Base-by-base conservation (phyloP, 2,888 invertebrate genomes). In the Choristoneura rosaceana region DNA sequence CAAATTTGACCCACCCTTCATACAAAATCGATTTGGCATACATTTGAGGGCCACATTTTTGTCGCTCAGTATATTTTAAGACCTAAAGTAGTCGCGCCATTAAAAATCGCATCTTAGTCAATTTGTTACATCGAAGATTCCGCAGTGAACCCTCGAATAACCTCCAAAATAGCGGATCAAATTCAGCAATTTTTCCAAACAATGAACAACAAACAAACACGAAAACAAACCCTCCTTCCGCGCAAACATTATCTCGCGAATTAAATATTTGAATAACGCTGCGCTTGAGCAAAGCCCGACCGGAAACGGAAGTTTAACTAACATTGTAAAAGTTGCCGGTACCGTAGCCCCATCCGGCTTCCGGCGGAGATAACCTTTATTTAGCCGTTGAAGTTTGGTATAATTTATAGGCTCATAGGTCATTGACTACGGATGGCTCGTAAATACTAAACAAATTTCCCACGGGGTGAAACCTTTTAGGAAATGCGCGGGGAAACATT, bases 291-390 rank as follows among this genome's bases (percentile, higher is more conserved):
- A 58, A 45, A 45, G 61, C 34, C 15, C 50, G 8, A 43, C 71
- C 71, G 71, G 66, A 71, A 66, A 38, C 67, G 67, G 71, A 71
- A 59, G 67, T 71, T 55, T 55, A 55, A 71, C 67, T 67, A 71
- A 71, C 47, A 65, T 67, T 71, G 58, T 71, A 62, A 67, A 71
- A 71, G 71, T 67, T 67, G 10, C 71, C 64, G 45, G 45, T 62
- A 55, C 71, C 71, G 47, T 67, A 12, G 38, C 62, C 61, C n/a
- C 10, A 25, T 45, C 66, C 62, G 34, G 45, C 45, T 61, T 70
- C 70, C 65, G 70, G 50, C 7, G 14, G 52, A 66, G 41, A 55
- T 61, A 65, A 60, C 52, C 50, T 67, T 71, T 71, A 67, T 66
- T 71, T 15, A 9, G 61, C 62, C 66, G n/a, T 43, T 41, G 52